Evolutionary conservation across 1,140 invertebrate species (phyloP), one percentile per base, ranked within the genome.

Genomic region (Drusus annulatus): DNA sequence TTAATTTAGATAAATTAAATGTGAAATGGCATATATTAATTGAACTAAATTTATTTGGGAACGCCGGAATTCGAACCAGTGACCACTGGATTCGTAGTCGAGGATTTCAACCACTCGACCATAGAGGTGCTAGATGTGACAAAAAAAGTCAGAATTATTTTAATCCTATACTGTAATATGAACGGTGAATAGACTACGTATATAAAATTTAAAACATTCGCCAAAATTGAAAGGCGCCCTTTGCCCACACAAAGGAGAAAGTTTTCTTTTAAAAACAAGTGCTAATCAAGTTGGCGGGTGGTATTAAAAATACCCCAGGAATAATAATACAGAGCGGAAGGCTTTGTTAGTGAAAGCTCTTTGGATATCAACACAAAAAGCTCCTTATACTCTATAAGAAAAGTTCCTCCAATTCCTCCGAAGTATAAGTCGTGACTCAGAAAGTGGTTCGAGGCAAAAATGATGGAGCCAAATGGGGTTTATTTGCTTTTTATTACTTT

Each of bases 311-410:
- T 65, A 65, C 28, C 6, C 62, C 8, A 10, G 62, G 28, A 65
- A 28, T n/a, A 65, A 65, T 65, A 28, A 65, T 28, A 65, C 62
- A 65, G 28, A 60, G 19, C n/a, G 17, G n/a, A 19, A 65, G 62
- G 62, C 25, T 65, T 65, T 65, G 21, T 65, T 65, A 28, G 21
- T 65, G 62, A 31, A 65, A 65, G 62, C 62, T 65, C 23, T 65
- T 65, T 15, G 62, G 62, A 65, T 65, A 65, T 25, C 62, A 65
- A 65, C 62, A 31, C 62, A 65, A 65, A 65, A 65, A 65, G 62
- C 62, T 65, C 25, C 62, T 65, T 65, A 28, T n/a, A 31, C 25
- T n/a, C 23, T 65, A 23, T 60, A 60, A 65, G 62, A 31, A 65
- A 65, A 65, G 62, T 65, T 65, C 28, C 13, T 31, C 16, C 25